Conservation (phyloP, 2,888 invertebrate genomes). For the Pemphredon lugubris region DNA sequence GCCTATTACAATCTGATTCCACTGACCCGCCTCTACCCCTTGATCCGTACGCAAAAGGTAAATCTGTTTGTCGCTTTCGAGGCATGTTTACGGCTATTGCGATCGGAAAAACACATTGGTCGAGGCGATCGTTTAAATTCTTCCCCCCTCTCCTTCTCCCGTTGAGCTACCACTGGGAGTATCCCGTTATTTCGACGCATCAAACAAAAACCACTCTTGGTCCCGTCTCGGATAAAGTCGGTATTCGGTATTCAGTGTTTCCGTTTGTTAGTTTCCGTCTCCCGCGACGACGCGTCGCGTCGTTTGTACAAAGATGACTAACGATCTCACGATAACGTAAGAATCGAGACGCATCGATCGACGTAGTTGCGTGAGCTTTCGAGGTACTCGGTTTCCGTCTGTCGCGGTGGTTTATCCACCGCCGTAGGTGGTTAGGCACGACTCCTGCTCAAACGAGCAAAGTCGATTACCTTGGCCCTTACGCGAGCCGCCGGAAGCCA, state of each 20-base stretch:
- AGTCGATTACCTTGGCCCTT: conserved; percentile 77
- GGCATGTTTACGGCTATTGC: too few relatives aligned
- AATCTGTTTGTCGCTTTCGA: too few relatives aligned
- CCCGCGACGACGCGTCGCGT: neutral
- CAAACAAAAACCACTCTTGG: too few relatives aligned
- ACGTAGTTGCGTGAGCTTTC: conserved; percentile 34
- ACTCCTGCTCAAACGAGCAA: conserved; percentile 65
- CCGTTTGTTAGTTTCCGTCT: too few relatives aligned
- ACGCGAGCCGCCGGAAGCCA: conserved; percentile 73
- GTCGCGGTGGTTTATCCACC: conserved; percentile 50
- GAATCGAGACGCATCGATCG: conserved; percentile 29
- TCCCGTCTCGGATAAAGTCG: too few relatives aligned
- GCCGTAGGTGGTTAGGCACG: conserved; percentile 52
- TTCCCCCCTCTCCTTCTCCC: too few relatives aligned
- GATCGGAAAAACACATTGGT: too few relatives aligned
- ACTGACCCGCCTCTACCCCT: neutral
- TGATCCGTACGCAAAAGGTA: neutral
- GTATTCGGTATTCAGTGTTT: too few relatives aligned
- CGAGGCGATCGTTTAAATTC: too few relatives aligned
- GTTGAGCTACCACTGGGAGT: too few relatives aligned
- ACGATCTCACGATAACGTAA: neutral
- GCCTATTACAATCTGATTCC: neutral
- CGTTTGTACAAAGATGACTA: neutral
- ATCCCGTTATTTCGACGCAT: too few relatives aligned
- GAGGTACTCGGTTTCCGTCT: conserved; percentile 29